A percentile compares a stretch with the other conserved stretches of the same genome.
Evolutionary conservation across 2,113 vertebrate species (phyloP).

Genomic region (Hemiscyllium ocellatum): DNA sequence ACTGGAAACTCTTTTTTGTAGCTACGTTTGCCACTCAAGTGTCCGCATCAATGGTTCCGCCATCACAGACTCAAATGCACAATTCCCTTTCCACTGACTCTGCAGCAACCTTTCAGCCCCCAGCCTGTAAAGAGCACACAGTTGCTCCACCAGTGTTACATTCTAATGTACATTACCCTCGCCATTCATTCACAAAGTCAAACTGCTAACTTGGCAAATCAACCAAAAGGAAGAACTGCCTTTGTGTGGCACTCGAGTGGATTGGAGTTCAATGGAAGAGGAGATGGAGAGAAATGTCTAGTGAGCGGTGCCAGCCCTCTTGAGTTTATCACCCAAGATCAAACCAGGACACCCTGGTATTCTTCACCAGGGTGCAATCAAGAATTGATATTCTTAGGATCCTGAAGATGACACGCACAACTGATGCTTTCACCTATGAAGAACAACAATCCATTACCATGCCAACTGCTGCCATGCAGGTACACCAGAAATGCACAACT

Average conservation of each 20-base stretch:
- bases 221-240: too few relatives aligned
- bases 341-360: not conserved
- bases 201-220: not conserved
- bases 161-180: not conserved
- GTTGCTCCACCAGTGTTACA: not conserved
- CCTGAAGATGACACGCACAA: not conserved
- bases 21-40: not conserved
- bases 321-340: not conserved
- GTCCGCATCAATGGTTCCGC: not conserved
- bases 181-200: not conserved
- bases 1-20: not conserved
- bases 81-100: not conserved
- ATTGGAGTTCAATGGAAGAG: not conserved
- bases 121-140: not conserved
- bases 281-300: not conserved
- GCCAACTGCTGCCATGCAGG: not conserved
- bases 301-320: not conserved
- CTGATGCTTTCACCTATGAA: not conserved
- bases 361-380: not conserved
- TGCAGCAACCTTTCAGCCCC: not conserved
- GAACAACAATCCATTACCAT: not conserved
- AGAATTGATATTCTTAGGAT: not conserved
- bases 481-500: not conserved
- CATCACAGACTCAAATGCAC: not conserved
- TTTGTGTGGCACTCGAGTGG: too few relatives aligned